Base-by-base conservation (phyloP, 2,113 vertebrate species). In the Carassius auratus region DNA sequence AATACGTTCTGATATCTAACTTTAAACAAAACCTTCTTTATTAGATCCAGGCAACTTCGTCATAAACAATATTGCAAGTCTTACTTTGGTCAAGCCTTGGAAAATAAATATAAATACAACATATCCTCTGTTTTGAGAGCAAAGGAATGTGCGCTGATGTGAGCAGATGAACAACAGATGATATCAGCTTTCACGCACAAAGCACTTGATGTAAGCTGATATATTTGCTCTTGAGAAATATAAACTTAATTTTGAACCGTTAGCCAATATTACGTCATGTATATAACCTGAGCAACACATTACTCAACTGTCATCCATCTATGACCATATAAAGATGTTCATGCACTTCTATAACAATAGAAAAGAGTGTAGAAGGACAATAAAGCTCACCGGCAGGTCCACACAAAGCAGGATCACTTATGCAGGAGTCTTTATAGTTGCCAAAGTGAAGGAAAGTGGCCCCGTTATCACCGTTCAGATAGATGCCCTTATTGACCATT, bases 401-500 rank as follows among this genome's bases (percentile, higher is more conserved):
- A 38, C 98, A 99, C 48, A 94, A 85, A 12, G 93, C 94, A 0
- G 96, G 98, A 68, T 96, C 96, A 86, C 96, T 97, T 68, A 99
- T 96, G 91, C 98, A 99, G 1, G 97, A 96, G 84, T 97, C 95
- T 21, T 94, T 91, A 85, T 95, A 95, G 85, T 89, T 96, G 48
- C 96, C 96, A 80, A 97, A 97, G 90, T 98, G 94, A 1, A 98
- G 96, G 45, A 98, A 96, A 0, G 96, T 96, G 36, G 95, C 92
- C 0, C 96, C 95, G 0, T 94, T 95, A 68, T 96, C 92, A 55
- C 96, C 96, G n/a, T 94, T 94, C 74, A 98, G 91, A 0, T 96
- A 98, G 86, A 99, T 96, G 13, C 96, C 97, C 83, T 96, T 97
- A 91, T 95, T 97, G 73, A 97, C 95, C 90, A 98, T 97, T 57